These are phyloP conservation scores for Melanerpes aurifrons DNA, from an alignment of 2,113 vertebrate genomes.

Conservation along the genomic window DNA sequence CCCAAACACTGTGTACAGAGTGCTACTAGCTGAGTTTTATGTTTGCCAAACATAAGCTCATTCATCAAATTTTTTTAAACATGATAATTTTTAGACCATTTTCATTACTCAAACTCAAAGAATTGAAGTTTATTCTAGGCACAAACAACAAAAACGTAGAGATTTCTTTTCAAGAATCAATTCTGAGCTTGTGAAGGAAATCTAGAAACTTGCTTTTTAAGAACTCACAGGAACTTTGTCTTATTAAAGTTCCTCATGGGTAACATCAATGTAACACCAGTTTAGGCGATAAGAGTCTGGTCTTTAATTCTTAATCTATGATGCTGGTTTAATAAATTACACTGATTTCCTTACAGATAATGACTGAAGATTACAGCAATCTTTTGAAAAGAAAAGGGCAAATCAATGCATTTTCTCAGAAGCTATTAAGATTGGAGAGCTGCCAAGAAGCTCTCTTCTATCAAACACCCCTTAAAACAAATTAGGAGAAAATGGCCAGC, in stretches of 20 bases:
- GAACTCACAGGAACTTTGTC: not conserved
- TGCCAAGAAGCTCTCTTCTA: slow-evolving; percentile 45
- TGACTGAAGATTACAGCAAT: slow-evolving; percentile 43
- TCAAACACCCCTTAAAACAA: slow-evolving; percentile 33
- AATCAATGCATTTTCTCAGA: slow-evolving; percentile 57
- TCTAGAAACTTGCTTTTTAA: not conserved
- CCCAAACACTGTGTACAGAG: not conserved
- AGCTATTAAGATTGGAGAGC: slow-evolving; percentile 41
- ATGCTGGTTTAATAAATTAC: slow-evolving; percentile 49
- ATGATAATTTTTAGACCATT: not conserved
- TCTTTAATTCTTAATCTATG: slow-evolving; percentile 51
- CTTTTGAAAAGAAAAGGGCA: slow-evolving; percentile 35
- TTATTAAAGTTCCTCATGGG: not conserved
- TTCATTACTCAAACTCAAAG: not conserved
- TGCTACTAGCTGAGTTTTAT: not conserved
- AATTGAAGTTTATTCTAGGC: not conserved
- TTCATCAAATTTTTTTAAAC: not conserved
- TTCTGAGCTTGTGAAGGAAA: not conserved
- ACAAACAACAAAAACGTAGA: not conserved
- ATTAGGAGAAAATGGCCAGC: slow-evolving; percentile 12
- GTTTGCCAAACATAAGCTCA: not conserved
- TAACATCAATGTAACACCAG: not conserved
- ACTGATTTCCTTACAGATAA: slow-evolving; percentile 14
- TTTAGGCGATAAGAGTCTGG: not conserved
- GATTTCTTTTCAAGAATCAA: not conserved